Conservation (phyloP, 23 tunicate genomes). For the Clavelina lepadiformis region DNA sequence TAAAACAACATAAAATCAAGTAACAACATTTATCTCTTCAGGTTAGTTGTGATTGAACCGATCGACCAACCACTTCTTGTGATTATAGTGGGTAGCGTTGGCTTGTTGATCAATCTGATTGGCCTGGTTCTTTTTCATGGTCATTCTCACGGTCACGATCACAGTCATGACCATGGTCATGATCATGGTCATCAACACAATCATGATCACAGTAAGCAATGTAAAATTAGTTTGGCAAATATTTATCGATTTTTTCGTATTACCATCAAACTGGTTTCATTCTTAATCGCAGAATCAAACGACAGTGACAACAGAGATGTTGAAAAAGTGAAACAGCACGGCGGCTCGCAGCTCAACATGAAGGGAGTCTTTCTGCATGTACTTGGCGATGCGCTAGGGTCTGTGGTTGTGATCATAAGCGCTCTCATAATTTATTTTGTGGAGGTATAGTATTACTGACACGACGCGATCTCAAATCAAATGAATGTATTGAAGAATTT, state of each 20-base stretch:
- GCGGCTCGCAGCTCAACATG: constrained; percentile 46
- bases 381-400: constrained; percentile 49
- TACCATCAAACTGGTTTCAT: too few species aligned
- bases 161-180: constrained; percentile 18
- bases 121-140: constrained; percentile 56
- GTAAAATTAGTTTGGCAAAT: too few species aligned
- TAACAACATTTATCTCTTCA: constrained; percentile 7
- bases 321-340: too few species aligned
- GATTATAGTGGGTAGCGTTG: constrained; percentile 56
- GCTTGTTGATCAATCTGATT: constrained; percentile 49
- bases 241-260: too few species aligned
- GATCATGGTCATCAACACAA: constrained; percentile 18
- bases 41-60: constrained; percentile 45
- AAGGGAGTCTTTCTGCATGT: constrained; percentile 49
- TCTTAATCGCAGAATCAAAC: too few species aligned
- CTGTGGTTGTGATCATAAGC: constrained; percentile 41
- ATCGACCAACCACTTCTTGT: constrained; percentile 46
- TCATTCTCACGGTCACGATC: constrained; percentile 50
- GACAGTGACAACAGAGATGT: too few species aligned
- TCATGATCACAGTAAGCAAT: too few species aligned
- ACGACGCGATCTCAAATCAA: not conserved
- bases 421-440: constrained; percentile 42
- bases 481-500: too few species aligned
- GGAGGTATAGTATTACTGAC: constrained; percentile 13
- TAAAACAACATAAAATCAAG: too few species aligned